Percentiles rank a stretch among this genome's conserved stretches.
These are phyloP conservation scores for Baryphthengus martii DNA, from an alignment of 2,113 vertebrate species.

Conservation along the genomic window DNA sequence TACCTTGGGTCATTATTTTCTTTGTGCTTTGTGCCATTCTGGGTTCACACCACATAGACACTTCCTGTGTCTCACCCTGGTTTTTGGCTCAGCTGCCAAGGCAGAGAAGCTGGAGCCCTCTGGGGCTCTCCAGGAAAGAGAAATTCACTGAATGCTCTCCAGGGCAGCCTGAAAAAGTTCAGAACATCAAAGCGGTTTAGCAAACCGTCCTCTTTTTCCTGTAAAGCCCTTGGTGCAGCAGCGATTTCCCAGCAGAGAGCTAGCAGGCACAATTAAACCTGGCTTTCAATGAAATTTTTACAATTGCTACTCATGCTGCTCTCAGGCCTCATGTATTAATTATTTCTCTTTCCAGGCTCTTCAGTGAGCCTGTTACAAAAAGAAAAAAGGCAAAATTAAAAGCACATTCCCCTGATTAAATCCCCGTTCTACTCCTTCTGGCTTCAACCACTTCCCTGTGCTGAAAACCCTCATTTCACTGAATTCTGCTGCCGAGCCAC, in stretches of 20 bases:
- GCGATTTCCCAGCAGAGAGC: neutral
- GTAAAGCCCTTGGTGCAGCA: neutral
- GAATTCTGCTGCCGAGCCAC: constrained; percentile 39
- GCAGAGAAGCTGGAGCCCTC: neutral
- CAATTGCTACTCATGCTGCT: neutral
- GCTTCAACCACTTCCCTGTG: constrained; percentile 49
- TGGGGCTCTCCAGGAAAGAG: neutral
- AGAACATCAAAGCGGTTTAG: neutral
- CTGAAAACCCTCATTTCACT: constrained; percentile 44
- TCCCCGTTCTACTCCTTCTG: constrained; percentile 17
- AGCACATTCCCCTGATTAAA: constrained; percentile 68
- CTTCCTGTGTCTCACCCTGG: neutral
- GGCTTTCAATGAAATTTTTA: neutral
- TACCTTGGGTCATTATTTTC: neutral
- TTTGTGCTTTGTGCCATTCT: neutral
- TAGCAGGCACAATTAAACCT: constrained; percentile 52
- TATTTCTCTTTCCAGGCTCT: constrained; percentile 49
- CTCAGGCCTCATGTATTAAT: constrained; percentile 62
- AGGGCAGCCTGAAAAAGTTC: neutral
- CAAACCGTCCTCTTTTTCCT: neutral
- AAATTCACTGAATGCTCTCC: neutral
- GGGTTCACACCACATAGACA: neutral
- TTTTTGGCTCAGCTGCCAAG: fast-evolving
- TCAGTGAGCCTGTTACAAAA: constrained; percentile 6
- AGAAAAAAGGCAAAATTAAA: constrained; percentile 62